Conservation (phyloP, 2,797 vertebrate species). For the Neoniphon sammara region DNA sequence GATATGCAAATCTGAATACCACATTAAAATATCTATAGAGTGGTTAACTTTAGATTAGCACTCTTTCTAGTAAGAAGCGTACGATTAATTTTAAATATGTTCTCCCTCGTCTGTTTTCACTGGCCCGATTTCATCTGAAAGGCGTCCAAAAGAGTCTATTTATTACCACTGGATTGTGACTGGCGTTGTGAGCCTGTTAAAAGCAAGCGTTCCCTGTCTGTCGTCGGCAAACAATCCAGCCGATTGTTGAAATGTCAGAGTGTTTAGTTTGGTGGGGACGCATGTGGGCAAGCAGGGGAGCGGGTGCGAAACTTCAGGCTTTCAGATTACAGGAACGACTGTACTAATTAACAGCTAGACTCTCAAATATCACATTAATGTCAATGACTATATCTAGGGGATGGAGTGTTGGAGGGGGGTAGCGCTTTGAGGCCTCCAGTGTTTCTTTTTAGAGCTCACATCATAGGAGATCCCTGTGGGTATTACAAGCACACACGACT, state of each 20-base stretch:
- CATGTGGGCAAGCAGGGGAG: slow-evolving; percentile 37
- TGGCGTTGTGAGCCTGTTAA: slow-evolving; percentile 31
- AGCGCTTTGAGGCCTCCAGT: slow-evolving; percentile 59
- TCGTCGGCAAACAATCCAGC: slow-evolving; percentile 63
- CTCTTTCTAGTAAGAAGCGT: background rate
- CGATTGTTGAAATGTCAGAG: slow-evolving; percentile 73
- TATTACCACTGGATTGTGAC: slow-evolving; percentile 21
- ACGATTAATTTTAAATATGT: background rate
- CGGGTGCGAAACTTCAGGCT: slow-evolving; percentile 64
- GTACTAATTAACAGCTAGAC: slow-evolving; percentile 69
- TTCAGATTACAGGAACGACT: slow-evolving; percentile 68
- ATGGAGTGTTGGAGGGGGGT: slow-evolving; percentile 17
- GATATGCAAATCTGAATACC: background rate
- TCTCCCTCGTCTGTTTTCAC: slow-evolving; percentile 1
- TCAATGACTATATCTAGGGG: slow-evolving; percentile 67
- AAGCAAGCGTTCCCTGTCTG: background rate
- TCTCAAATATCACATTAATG: slow-evolving; percentile 82
- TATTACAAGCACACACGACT: slow-evolving; percentile 34
- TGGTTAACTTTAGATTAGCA: slow-evolving; percentile 4
- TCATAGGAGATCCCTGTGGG: slow-evolving; percentile 53
- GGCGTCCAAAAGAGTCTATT: slow-evolving; percentile 29
- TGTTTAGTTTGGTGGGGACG: slow-evolving; percentile 43
- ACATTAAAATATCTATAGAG: background rate
- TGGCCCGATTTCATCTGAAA: slow-evolving; percentile 33
- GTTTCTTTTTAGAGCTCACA: slow-evolving; percentile 60